Base-by-base conservation (phyloP, 2,888 invertebrate species). In the Xanthostigma xanthostigma region DNA sequence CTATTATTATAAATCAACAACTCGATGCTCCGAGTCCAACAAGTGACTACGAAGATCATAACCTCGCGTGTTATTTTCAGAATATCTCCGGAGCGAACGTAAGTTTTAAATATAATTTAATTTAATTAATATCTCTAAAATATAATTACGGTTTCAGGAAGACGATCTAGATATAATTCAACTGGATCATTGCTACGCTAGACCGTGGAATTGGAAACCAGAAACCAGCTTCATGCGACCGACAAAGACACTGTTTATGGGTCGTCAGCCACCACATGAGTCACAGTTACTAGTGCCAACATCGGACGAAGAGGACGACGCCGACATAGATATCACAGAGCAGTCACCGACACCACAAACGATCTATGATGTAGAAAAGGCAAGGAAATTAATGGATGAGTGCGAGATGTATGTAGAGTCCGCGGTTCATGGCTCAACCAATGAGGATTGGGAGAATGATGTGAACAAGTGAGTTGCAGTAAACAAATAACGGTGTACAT, bases 111-210 rank as follows among this genome's bases (percentile, higher is more conserved):
- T 41, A 27, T 13, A 13, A 2, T 12, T 41, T 41, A n/a, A 17
- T 11, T 38, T n/a, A 38, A 38, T 9, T n/a, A 41, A 41, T 41
- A 27, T 41, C 13, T 41, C 14, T 41, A 27, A 41, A 41, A 2
- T n/a, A 17, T 12, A 41, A 17, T 60, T 68, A 39, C 59, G 60
- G 33, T 54, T 56, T 65, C 55, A 63, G 55, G 67, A 68, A 44
- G 58, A 60, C 38, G 64, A 68, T 41, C 54, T 60, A n/a, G 62
- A 67, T 52, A 53, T 64, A 3, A 66, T 78, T 39, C 57, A 72
- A 51, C 73, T 79, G 64, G 86, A 87, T 58, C 86, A 87, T 58
- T 75, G 78, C 58, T 87, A 87, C 59, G 75, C 82, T 9, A 74
- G 81, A 55, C 81, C 84, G 45, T 77, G 78, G 70, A 79, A 78